Evolutionary conservation across 1,140 invertebrate genomes (phyloP).

Genomic region (Pissodes strobi): DNA sequence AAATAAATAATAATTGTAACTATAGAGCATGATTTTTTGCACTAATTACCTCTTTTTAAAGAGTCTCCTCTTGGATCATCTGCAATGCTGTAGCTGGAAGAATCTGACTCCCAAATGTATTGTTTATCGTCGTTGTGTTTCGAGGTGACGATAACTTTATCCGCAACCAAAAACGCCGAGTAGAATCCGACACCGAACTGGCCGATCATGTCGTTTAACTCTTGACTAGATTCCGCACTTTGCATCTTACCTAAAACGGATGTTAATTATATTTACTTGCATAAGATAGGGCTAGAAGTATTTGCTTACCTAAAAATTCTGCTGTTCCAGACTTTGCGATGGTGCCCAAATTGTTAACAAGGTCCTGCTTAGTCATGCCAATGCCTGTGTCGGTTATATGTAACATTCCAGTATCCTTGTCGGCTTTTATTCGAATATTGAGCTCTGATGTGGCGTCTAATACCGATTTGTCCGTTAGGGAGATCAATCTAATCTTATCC

Average conservation of each 20-base stretch:
- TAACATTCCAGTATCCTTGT: constrained; percentile 92
- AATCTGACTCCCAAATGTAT: constrained; percentile 98
- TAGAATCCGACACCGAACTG: constrained; percentile 99
- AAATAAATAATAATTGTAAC: constrained; percentile 1
- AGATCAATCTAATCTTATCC: constrained; percentile 92
- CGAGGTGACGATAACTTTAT: constrained; percentile 88
- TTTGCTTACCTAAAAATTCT: constrained; percentile 91
- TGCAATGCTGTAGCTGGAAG: constrained; percentile 81
- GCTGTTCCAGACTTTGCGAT: constrained; percentile 99
- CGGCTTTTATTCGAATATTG: constrained; percentile 92
- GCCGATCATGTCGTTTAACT: constrained; percentile 86
- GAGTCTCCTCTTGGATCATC: constrained; percentile 87
- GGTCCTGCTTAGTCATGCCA: constrained; percentile 95
- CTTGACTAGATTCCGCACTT: constrained; percentile 66
- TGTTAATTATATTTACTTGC: not conserved
- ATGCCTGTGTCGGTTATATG: constrained; percentile 97
- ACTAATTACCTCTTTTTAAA: constrained; percentile 42
- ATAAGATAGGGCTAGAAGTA: not conserved
- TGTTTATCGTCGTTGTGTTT: constrained; percentile 96
- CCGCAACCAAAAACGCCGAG: constrained; percentile 94
- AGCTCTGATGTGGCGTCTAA: constrained; percentile 82
- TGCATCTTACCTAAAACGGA: constrained; percentile 82
- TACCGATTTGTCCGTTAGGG: constrained; percentile 83
- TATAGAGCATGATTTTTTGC: not conserved
- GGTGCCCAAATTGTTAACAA: constrained; percentile 96